These are phyloP conservation scores for Mobula hypostoma DNA, from an alignment of 2,113 vertebrate species.

Conservation along the genomic window DNA sequence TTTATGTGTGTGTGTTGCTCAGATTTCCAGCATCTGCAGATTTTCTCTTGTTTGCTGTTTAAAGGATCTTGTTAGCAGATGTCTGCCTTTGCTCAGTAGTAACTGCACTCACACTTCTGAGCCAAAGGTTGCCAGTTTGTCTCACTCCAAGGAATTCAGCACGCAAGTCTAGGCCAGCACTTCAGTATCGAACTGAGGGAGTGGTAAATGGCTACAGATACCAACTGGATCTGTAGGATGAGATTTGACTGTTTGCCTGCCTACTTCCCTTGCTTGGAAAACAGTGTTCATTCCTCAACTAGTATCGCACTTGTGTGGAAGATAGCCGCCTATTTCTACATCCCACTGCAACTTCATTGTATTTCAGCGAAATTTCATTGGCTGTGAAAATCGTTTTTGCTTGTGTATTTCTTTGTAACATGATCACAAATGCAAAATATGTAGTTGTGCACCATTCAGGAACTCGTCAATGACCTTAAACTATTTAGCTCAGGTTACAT, in stretches of 20 bases:
- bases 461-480: too few relatives aligned
- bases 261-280: background rate
- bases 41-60: background rate
- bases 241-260: background rate
- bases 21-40: too few relatives aligned
- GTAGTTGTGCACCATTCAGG: too few relatives aligned
- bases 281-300: background rate
- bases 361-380: too few relatives aligned
- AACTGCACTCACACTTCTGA: background rate
- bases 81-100: background rate
- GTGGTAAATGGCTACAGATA: too few relatives aligned
- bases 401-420: background rate
- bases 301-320: background rate
- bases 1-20: too few relatives aligned
- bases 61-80: background rate
- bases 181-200: too few relatives aligned
- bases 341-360: background rate
- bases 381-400: background rate
- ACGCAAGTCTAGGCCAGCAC: too few relatives aligned
- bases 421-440: background rate
- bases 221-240: background rate
- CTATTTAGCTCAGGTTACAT: too few relatives aligned
- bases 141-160: too few relatives aligned
- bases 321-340: background rate
- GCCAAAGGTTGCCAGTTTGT: too few relatives aligned